Base-by-base conservation (phyloP, 2,113 vertebrate species). In the Salvator merianae region DNA sequence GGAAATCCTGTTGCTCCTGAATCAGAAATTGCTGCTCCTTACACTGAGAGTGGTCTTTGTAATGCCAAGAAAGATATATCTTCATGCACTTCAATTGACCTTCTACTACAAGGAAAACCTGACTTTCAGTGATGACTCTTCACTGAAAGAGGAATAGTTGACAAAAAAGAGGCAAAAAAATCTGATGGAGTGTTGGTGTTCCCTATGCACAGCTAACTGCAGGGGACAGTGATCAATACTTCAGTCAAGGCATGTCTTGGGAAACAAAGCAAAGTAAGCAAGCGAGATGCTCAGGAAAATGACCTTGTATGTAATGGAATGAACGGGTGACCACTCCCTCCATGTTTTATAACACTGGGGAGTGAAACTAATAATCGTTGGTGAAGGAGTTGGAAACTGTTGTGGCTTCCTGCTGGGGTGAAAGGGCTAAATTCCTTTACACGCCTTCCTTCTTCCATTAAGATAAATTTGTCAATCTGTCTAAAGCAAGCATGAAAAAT, bases 271-370 rank as follows among this genome's bases (percentile, higher is more conserved):
- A 66, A 0, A 6, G n/a, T 65, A 76, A 0, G 47, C 50, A 3
- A 32, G 82, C 1, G 0, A n/a, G 47, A 78, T 76, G 81, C 50
- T n/a, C 76, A 53, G 22, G 55, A 43, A 85, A 63, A 75, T 59
- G 85, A 87, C 30, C 16, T 13, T 0, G 0, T 1, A 8, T 0
- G 69, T 32, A 83, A 50, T 69, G 79, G 59, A 66, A 72, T 28
- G n/a, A 77, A 68, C 0, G 0, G 43, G 16, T 0, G 0, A 1
- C 62, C 1, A 28, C 0, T 0, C n/a, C 40, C 55, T 59, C 0
- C 0, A 3, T 79, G 2, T 65, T 87, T 69, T 65, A 82, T 87
- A 68, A 0, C 30, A 83, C 6, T 0, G 32, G 55, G 20, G 7
- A 74, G 43, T 79, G 92, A 85, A 7, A 26, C 1, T 78, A 7